Evolutionary conservation across 2,797 vertebrate species (phyloP).

Genomic region (Lates japonicus): DNA sequence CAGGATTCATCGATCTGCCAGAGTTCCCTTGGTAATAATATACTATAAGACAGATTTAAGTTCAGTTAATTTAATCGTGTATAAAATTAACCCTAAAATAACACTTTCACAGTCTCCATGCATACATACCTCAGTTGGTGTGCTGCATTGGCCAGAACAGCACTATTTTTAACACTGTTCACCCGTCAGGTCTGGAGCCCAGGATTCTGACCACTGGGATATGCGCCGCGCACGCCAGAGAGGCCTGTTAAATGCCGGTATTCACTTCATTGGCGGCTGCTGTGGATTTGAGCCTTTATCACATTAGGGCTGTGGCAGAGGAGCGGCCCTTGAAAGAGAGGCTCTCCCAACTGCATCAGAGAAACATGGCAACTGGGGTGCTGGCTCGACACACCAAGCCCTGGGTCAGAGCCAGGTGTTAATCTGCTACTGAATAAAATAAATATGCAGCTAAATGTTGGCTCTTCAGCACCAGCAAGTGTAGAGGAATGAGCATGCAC

Average conservation of each 20-base stretch:
- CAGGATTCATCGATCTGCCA: conserved; percentile 96
- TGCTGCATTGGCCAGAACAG: neutral
- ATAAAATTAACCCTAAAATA: neutral
- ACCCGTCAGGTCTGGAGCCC: conserved; percentile 91
- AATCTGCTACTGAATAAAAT: neutral
- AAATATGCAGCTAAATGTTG: neutral
- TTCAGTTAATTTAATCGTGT: neutral
- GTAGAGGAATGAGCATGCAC: neutral
- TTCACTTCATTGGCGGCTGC: conserved; percentile 93
- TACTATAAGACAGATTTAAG: neutral
- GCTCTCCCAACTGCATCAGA: conserved; percentile 88
- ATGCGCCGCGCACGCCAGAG: conserved; percentile 93
- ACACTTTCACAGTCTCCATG: neutral
- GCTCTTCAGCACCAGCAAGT: neutral
- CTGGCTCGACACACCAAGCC: conserved; percentile 94
- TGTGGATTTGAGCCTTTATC: conserved; percentile 96
- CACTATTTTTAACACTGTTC: conserved; percentile 4
- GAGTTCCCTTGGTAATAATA: conserved; percentile 92
- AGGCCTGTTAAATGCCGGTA: conserved; percentile 91
- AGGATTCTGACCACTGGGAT: conserved; percentile 94
- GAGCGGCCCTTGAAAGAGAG: conserved; percentile 89
- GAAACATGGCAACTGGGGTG: conserved; percentile 93
- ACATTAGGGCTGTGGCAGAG: conserved; percentile 92
- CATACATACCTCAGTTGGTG: conserved; percentile 3
- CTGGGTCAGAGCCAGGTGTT: conserved; percentile 94